phyloP scores from a whole-genome alignment of 2,797 vertebrate genomes.

The Semotilus atromaculatus region DNA sequence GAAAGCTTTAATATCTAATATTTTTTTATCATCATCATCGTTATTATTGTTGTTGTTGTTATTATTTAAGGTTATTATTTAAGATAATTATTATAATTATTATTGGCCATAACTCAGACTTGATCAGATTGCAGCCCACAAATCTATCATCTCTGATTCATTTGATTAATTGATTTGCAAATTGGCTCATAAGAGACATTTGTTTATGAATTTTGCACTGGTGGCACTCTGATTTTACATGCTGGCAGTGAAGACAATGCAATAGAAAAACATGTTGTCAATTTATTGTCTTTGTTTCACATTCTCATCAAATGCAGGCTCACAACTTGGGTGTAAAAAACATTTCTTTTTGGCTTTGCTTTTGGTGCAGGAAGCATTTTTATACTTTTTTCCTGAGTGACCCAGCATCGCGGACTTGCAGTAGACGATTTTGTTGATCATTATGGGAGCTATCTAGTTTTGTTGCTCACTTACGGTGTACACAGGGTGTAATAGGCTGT shows the following conservation, averaged over 20 bases:
- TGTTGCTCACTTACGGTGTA: neutral
- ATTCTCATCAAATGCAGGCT: slow-evolving; percentile 16
- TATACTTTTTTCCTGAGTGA: neutral
- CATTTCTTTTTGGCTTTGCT: neutral
- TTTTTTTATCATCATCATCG: neutral
- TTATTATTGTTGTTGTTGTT: neutral
- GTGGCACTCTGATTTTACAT: neutral
- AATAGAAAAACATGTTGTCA: neutral
- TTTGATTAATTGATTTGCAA: neutral
- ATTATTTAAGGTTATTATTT: neutral
- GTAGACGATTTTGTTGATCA: neutral
- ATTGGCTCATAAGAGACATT: neutral
- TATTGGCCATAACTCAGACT: too few species aligned
- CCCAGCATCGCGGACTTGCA: neutral
- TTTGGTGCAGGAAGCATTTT: neutral
- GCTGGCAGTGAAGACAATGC: neutral
- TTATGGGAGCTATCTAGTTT: slow-evolving; percentile 8
- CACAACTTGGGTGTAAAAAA: neutral
- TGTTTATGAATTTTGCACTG: neutral
- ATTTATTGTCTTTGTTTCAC: neutral
- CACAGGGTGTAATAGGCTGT: neutral
- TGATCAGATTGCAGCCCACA: too few species aligned
- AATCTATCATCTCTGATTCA: neutral
- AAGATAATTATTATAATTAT: too few species aligned
- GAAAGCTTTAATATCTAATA: neutral